Conservation (phyloP, 2,888 invertebrate species). For the Microdon myrmicae region DNA sequence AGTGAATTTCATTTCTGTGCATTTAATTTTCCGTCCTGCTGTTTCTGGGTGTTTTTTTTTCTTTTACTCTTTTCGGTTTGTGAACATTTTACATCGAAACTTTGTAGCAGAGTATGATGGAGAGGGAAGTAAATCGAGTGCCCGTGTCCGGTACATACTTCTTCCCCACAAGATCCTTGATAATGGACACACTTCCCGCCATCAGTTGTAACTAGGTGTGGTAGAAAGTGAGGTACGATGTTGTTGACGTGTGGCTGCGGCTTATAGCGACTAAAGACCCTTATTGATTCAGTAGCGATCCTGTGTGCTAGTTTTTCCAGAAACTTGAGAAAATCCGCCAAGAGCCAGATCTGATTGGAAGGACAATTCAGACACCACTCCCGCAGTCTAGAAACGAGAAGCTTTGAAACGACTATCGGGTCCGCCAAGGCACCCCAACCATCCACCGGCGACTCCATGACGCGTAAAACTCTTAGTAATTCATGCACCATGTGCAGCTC, state of each 20-base stretch:
- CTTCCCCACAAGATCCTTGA: no score
- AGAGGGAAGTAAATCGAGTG: no score
- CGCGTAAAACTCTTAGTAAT: slow-evolving; percentile 20
- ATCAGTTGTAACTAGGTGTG: no score
- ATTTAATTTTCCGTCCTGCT: no score
- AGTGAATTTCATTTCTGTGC: no score
- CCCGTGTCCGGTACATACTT: no score
- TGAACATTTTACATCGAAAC: no score
- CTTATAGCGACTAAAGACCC: background rate
- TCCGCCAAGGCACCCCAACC: slow-evolving; percentile 13
- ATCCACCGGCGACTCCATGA: slow-evolving; percentile 10
- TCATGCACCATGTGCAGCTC: slow-evolving; percentile 29
- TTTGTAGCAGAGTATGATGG: no score
- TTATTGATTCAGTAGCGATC: background rate
- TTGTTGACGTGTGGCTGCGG: background rate
- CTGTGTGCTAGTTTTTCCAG: slow-evolving; percentile 22
- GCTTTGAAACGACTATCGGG: slow-evolving; percentile 17
- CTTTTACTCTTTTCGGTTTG: no score
- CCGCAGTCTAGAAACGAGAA: slow-evolving; percentile 8
- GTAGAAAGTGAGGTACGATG: no score
- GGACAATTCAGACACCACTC: slow-evolving; percentile 16
- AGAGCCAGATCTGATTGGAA: slow-evolving; percentile 4
- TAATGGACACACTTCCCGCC: no score
- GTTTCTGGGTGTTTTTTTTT: no score
- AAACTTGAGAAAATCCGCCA: slow-evolving; percentile 12